A percentile compares a stretch with the other conserved stretches of the same genome.
phyloP scores from a whole-genome alignment of 1,140 invertebrate species.

The Gerris buenoi region DNA sequence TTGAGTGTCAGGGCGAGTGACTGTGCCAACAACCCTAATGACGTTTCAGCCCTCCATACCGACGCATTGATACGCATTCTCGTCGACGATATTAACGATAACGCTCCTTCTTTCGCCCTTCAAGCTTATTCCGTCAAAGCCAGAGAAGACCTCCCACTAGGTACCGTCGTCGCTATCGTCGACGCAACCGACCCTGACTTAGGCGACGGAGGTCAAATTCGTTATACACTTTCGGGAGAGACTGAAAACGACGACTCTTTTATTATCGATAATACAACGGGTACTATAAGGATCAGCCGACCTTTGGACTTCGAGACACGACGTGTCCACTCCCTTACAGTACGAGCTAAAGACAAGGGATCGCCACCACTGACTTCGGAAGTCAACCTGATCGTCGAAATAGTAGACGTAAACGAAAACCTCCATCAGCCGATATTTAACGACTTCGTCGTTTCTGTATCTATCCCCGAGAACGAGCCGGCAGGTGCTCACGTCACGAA shows the following conservation, averaged over 20 bases:
- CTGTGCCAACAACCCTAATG: constrained; percentile 40
- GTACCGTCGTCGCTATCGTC: constrained; percentile 67
- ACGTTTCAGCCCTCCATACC: constrained; percentile 39
- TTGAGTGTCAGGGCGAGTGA: constrained; percentile 70
- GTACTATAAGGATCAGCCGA: constrained; percentile 59
- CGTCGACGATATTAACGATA: constrained; percentile 85
- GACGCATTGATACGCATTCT: constrained; percentile 62
- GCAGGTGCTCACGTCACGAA: constrained; percentile 56
- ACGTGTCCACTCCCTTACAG: constrained; percentile 73
- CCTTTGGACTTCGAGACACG: constrained; percentile 73
- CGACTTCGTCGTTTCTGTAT: constrained; percentile 57
- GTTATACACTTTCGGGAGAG: constrained; percentile 56
- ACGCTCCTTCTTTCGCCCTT: constrained; percentile 64
- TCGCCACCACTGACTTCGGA: constrained; percentile 54
- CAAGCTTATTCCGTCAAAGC: constrained; percentile 63
- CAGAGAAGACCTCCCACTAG: constrained; percentile 77
- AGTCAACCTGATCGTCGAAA: constrained; percentile 63
- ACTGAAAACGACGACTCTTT: constrained; percentile 36
- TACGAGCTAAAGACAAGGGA: constrained; percentile 65
- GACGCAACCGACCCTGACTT: constrained; percentile 77
- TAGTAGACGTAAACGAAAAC: constrained; percentile 89
- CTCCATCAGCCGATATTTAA: constrained; percentile 65
- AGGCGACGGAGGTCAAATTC: constrained; percentile 56
- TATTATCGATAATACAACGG: constrained; percentile 63
- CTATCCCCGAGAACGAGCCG: constrained; percentile 58